Evolutionary conservation across 1,140 invertebrate genomes (phyloP).

Genomic region (Neuroterus valhalla): DNA sequence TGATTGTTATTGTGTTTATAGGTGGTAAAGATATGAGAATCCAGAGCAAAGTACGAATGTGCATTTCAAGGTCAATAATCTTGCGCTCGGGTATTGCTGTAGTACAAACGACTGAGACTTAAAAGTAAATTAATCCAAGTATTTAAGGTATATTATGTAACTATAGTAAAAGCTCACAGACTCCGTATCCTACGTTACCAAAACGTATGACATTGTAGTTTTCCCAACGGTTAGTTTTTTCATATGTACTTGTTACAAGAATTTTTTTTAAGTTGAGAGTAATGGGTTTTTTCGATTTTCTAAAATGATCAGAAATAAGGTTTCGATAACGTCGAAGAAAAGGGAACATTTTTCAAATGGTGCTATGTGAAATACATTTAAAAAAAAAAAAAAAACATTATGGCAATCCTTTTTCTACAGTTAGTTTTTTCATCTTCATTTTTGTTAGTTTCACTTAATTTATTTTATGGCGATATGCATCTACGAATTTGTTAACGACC

Average conservation of each 20-base stretch:
- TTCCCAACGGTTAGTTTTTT: too few relatives aligned
- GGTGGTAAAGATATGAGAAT: neutral
- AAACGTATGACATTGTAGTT: too few relatives aligned
- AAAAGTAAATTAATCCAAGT: slow-evolving; percentile 46
- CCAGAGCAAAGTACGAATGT: neutral
- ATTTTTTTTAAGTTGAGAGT: too few relatives aligned
- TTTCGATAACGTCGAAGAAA: neutral
- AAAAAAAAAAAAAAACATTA: neutral
- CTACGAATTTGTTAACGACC: slow-evolving; percentile 35
- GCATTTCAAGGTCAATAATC: neutral
- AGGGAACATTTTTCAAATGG: neutral
- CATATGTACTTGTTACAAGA: too few relatives aligned
- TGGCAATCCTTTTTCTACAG: neutral
- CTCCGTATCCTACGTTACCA: neutral
- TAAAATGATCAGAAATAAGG: neutral
- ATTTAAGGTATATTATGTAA: slow-evolving; percentile 37
- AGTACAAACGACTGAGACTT: slow-evolving; percentile 56
- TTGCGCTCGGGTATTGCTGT: slow-evolving; percentile 36
- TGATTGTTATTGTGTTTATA: slow-evolving; percentile 20
- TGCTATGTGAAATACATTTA: slow-evolving; percentile 8
- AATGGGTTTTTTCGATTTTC: neutral
- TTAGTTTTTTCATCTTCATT: neutral
- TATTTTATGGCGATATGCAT: slow-evolving; percentile 31
- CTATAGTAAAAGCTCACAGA: neutral
- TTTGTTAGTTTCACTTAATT: slow-evolving; percentile 23